Evolutionary conservation across 1,140 invertebrate species (phyloP), one percentile per base, ranked within the genome.

Genomic region (Microplitis mediator): DNA sequence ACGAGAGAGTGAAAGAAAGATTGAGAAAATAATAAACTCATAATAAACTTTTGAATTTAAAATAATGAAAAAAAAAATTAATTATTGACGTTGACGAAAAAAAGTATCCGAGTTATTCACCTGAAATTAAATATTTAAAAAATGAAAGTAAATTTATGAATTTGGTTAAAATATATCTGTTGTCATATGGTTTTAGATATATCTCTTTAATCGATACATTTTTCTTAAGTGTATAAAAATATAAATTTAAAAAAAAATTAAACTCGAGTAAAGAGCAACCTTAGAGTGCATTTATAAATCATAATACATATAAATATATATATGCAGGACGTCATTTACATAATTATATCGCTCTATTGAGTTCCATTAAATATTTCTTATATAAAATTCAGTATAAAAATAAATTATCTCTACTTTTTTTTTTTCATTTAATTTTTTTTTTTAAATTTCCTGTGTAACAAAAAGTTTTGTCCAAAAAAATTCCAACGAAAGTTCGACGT

Each of bases 101-200:
- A 32, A 51, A 66, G 14, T 16, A 45, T 66, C 52, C 64, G 51
- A 39, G 36, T 51, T 51, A 71, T 65, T 80, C 80, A 80, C 80
- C 82, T 80, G 78, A 81, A 81, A 77, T 69, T 45, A 45, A 66
- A 45, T 36, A 66, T 51, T 5, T 52, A 65, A 71, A 80, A 79
- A 80, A 86, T 86, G 84, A 86, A 86, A 86, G 84, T 86, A 86
- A 66, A 86, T 83, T 81, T 79, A 83, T 75, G 76, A 80, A 83
- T 76, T 85, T 83, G 82, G 75, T 85, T 85, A 51, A 23, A 64
- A 52, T 65, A 69, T 69, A 84, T 81, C 79, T 77, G 82, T 85
- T 84, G 82, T 77, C 78, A 82, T 79, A 80, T 80, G 79, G 74
- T 82, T 79, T 82, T 84, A 85, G 79, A 78, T 81, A 32, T 66